A percentile compares a stretch with the other conserved stretches of the same genome.
Evolutionary conservation across 2,888 invertebrate species (phyloP).

Genomic region (Dolomedes plantarius): DNA sequence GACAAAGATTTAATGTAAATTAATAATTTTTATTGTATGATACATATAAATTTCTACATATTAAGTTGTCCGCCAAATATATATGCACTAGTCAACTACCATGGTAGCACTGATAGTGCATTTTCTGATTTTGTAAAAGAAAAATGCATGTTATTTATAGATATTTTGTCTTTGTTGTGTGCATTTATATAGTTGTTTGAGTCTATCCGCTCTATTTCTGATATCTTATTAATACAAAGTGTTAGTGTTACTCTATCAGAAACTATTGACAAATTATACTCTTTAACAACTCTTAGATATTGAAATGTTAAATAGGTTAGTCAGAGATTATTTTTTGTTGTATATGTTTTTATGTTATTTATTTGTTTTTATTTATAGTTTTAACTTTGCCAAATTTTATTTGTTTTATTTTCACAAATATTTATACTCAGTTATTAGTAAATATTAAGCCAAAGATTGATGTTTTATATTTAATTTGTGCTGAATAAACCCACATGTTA

Average conservation of each 20-base stretch:
- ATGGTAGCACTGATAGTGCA: slow-evolving; percentile 37
- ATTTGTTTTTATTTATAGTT: too few relatives aligned
- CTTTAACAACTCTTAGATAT: slow-evolving; percentile 57
- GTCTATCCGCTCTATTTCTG: slow-evolving; percentile 50
- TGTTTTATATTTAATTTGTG: too few relatives aligned
- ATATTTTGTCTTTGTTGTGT: slow-evolving; percentile 59
- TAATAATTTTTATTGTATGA: slow-evolving; percentile 52
- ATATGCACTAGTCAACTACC: slow-evolving; percentile 61
- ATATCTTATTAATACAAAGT: slow-evolving; percentile 47
- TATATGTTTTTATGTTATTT: too few relatives aligned
- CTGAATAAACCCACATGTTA: too few relatives aligned
- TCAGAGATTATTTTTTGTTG: not conserved
- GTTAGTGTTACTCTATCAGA: slow-evolving; percentile 48
- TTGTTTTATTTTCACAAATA: too few relatives aligned
- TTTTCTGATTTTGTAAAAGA: slow-evolving; percentile 48
- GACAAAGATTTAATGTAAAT: slow-evolving; percentile 57
- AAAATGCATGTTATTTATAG: slow-evolving; percentile 32
- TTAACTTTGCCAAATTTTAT: too few relatives aligned
- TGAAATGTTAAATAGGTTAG: slow-evolving; percentile 55
- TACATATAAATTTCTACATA: slow-evolving; percentile 45
- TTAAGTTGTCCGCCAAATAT: slow-evolving; percentile 55
- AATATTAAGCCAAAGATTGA: too few relatives aligned
- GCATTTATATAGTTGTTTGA: slow-evolving; percentile 59
- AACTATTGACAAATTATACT: slow-evolving; percentile 38
- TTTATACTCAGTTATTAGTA: too few relatives aligned